These are phyloP conservation scores for Microplitis manilae DNA, from an alignment of 2,888 invertebrate genomes.

Conservation along the genomic window DNA sequence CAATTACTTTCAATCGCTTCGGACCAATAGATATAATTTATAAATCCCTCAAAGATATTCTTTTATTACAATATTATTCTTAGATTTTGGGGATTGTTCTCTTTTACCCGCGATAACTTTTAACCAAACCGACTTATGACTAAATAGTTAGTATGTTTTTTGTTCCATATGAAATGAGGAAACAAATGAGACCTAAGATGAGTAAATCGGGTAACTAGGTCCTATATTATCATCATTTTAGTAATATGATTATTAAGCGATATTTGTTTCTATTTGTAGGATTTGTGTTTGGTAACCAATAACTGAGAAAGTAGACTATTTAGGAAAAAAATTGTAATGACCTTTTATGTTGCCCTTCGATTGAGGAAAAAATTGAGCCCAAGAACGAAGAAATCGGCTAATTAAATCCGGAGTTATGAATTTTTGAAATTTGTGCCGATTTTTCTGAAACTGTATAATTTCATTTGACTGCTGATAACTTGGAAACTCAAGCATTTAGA, in stretches of 20 bases:
- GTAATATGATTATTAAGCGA: no score
- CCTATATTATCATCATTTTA: no score
- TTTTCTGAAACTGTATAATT: no score
- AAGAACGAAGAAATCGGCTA: neutral
- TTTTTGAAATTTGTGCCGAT: no score
- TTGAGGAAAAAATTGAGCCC: neutral
- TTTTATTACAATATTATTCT: slow-evolving; percentile 11
- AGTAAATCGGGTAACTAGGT: neutral
- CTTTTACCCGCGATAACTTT: neutral
- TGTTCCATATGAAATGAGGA: neutral
- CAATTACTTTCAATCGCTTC: slow-evolving; percentile 72
- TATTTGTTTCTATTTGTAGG: no score
- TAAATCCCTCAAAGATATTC: slow-evolving; percentile 55
- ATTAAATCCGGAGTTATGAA: neutral
- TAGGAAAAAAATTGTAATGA: no score
- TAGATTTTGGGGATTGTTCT: no score
- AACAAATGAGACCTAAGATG: neutral
- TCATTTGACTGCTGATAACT: neutral
- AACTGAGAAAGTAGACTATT: no score
- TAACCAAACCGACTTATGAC: neutral
- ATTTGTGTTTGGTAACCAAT: no score
- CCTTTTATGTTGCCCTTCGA: no score
- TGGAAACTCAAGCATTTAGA: neutral
- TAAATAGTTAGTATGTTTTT: neutral
- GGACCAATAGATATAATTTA: slow-evolving; percentile 72